Percentiles rank a stretch among this genome's conserved stretches.
phyloP scores from a whole-genome alignment of 2,888 invertebrate species.

The Perithous albicinctus region DNA sequence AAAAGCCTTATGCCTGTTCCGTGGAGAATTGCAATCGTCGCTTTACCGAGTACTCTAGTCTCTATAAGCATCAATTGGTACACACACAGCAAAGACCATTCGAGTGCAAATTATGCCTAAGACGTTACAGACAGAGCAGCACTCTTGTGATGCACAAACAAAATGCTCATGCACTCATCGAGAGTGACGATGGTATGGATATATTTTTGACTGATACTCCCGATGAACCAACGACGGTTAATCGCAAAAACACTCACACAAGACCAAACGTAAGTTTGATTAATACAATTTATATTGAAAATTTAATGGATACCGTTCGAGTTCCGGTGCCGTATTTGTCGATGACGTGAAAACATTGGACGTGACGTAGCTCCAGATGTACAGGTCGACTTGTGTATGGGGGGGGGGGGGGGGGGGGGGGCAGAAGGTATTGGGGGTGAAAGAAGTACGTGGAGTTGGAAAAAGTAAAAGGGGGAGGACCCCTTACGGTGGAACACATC shows the following conservation, averaged over 20 bases:
- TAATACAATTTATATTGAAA: no score
- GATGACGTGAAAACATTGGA: no score
- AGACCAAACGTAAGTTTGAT: slow-evolving; percentile 64
- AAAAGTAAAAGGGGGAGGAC: no score
- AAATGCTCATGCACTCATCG: slow-evolving; percentile 86
- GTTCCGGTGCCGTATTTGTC: no score
- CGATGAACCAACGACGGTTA: slow-evolving; percentile 48
- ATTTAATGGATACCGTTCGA: no score
- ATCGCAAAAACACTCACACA: slow-evolving; percentile 41
- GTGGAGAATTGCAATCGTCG: slow-evolving; percentile 88
- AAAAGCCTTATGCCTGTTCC: slow-evolving; percentile 88
- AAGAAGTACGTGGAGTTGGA: no score
- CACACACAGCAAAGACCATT: slow-evolving; percentile 88
- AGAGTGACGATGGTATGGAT: slow-evolving; percentile 84
- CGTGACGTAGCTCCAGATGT: no score
- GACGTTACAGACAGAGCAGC: slow-evolving; percentile 87
- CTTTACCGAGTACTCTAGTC: slow-evolving; percentile 90
- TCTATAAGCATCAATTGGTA: slow-evolving; percentile 88
- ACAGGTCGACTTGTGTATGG: no score
- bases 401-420: no score
- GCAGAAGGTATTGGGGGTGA: no score
- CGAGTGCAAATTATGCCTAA: slow-evolving; percentile 87
- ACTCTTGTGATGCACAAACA: slow-evolving; percentile 88
- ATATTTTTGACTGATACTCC: slow-evolving; percentile 71
- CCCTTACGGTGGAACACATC: no score